Evolutionary conservation across 2,113 vertebrate species (phyloP), one percentile per base, ranked within the genome.

Genomic region (Cairina moschata): DNA sequence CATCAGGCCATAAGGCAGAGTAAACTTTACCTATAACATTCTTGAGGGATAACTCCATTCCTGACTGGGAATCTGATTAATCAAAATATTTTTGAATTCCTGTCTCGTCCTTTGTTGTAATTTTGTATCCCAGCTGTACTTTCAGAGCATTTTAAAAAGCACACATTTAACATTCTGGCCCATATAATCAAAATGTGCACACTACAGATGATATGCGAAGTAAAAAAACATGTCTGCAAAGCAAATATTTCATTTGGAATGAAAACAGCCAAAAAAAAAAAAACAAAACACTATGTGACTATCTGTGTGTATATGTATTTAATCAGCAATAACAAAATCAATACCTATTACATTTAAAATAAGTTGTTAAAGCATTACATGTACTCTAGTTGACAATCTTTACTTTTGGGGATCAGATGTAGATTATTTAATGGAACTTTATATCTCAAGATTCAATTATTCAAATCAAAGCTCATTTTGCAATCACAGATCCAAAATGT

Each of bases 11-110:
- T 86, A 93, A 81, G 56, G 74, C 77, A 93, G 86, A 91, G 86
- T 84, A 95, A 93, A 95, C 83, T 91, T 96, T 82, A 95, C 80
- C 80, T 92, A 75, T 29, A 88, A 56, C 20, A 86, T 68, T 91
- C 83, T 74, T 84, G 56, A 82, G 83, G 86, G 89, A 78, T 56
- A 89, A 38, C 26, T 56, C 56, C 50, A 44, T 65, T 91, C 77
- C 89, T 84, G 65, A 79, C 18, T 72, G 23, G 56, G 29, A 48
- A 74, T 88, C 78, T 29, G 52, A 86, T 84, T 92, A 65, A 88
- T 84, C 52, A 81, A 25, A 84, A 88, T 50, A 7, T 62, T 69
- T 88, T 11, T 34, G 32, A 68, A 88, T 84, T 93, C 83, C 54
- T 72, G 20, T 26, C 76, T 21, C 21, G 13, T 65, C 58, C 52